These are phyloP conservation scores for Villa cingulata DNA, from an alignment of 2,888 invertebrate species.

Conservation along the genomic window DNA sequence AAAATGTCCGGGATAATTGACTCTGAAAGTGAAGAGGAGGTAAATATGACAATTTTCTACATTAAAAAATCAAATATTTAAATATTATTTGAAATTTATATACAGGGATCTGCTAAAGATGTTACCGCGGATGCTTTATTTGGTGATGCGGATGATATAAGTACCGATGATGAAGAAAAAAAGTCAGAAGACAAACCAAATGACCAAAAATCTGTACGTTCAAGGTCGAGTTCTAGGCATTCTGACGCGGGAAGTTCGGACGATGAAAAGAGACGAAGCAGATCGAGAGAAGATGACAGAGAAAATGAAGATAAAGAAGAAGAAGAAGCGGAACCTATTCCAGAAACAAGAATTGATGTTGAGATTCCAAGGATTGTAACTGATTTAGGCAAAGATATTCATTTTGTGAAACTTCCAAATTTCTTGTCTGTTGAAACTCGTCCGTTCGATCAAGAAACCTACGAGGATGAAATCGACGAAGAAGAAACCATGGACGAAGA, in stretches of 20 bases:
- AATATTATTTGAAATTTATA: constrained; percentile 14
- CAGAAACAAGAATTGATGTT: constrained; percentile 90
- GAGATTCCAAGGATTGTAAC: constrained; percentile 92
- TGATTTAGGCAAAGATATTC: constrained; percentile 80
- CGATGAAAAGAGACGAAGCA: constrained; percentile 37
- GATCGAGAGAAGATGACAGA: constrained; percentile 25
- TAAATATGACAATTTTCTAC: no score
- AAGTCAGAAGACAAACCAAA: constrained; percentile 22
- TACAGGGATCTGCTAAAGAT: constrained; percentile 17
- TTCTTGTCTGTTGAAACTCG: constrained; percentile 95
- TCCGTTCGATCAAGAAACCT: constrained; percentile 87
- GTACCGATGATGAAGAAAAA: constrained; percentile 46
- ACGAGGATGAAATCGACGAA: constrained; percentile 98
- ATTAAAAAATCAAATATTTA: constrained; percentile 14
- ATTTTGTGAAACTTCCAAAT: constrained; percentile 95
- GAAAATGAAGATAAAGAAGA: constrained; percentile 35
- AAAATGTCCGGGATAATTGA: constrained; percentile 45
- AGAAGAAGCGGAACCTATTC: constrained; percentile 64
- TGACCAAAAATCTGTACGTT: constrained; percentile 25
- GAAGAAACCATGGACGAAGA: constrained; percentile 97
- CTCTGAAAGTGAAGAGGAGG: constrained; percentile 53
- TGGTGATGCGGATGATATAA: constrained; percentile 88
- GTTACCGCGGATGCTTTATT: constrained; percentile 69
- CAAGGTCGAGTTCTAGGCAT: constrained; percentile 15
- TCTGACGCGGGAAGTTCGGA: constrained; percentile 28